Percentiles rank a stretch among this genome's conserved stretches.
These are phyloP conservation scores for Caenorhabditis virilis DNA, from an alignment of 2,888 invertebrate species.

Conservation along the genomic window DNA sequence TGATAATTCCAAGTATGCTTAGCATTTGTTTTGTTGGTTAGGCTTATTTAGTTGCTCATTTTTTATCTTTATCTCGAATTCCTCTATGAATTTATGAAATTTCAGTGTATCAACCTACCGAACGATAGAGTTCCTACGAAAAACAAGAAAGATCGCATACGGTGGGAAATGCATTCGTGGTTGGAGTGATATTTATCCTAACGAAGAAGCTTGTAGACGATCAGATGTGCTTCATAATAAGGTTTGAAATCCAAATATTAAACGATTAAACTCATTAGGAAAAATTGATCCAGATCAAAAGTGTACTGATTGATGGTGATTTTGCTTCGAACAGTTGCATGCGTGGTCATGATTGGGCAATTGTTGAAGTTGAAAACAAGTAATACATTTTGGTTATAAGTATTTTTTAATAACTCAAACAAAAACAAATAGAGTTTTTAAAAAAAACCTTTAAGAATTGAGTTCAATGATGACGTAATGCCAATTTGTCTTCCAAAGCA, in stretches of 20 bases:
- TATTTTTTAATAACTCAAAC: too few species aligned
- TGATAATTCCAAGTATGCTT: conserved; percentile 9
- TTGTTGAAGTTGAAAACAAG: conserved; percentile 59
- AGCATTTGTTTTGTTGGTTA: too few species aligned
- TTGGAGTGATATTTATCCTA: conserved; percentile 33
- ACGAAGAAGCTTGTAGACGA: conserved; percentile 38
- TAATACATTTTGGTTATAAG: background rate
- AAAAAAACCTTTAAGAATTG: conserved; percentile 39
- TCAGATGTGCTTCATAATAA: conserved; percentile 46
- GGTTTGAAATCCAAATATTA: conserved; percentile 16
- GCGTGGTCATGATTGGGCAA: conserved; percentile 66
- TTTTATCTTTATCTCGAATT: background rate
- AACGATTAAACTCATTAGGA: background rate
- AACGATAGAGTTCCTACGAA: conserved; percentile 37
- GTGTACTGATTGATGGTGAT: conserved; percentile 57
- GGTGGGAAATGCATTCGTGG: conserved; percentile 64
- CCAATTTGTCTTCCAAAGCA: conserved; percentile 63
- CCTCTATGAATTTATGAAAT: background rate
- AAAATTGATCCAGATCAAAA: conserved; percentile 46
- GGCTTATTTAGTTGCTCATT: too few species aligned
- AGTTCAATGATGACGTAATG: conserved; percentile 46
- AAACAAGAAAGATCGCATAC: conserved; percentile 49
- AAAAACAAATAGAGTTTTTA: too few species aligned
- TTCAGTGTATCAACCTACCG: conserved; percentile 51
- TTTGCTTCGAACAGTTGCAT: conserved; percentile 54